phyloP scores from a whole-genome alignment of 2,888 invertebrate species.

The Hydrotaea diabolus region DNA sequence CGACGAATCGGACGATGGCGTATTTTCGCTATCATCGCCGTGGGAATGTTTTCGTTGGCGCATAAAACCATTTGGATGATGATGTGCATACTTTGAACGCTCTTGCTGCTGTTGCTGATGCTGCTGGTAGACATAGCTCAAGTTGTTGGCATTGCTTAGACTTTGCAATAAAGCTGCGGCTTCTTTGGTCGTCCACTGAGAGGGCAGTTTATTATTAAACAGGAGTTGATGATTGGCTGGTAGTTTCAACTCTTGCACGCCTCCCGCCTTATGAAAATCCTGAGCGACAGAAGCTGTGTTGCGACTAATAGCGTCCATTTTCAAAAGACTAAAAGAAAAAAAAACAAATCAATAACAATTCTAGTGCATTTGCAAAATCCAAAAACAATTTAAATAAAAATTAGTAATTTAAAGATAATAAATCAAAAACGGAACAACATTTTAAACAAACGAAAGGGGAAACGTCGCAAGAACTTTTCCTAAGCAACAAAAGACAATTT shows the following conservation, averaged over 20 bases:
- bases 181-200: constrained; percentile 79
- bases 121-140: constrained; percentile 66
- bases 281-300: constrained; percentile 82
- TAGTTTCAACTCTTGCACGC: constrained; percentile 81
- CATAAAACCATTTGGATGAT: constrained; percentile 64
- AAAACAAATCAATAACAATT: constrained; percentile 13
- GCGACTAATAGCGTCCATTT: constrained; percentile 81
- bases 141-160: constrained; percentile 73
- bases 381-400: neutral
- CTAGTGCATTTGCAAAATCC: neutral
- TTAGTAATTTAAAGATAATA: constrained; percentile 6
- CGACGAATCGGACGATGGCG: constrained; percentile 76
- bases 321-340: constrained; percentile 77
- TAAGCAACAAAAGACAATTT: neutral
- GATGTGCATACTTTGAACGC: constrained; percentile 67
- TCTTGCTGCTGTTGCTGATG: constrained; percentile 66
- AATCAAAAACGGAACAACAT: constrained; percentile 21
- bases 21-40: constrained; percentile 77
- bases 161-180: constrained; percentile 78
- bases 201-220: constrained; percentile 80
- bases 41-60: constrained; percentile 75
- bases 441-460: constrained; percentile 7
- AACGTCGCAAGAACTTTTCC: neutral
- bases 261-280: constrained; percentile 86
- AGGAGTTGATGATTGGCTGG: constrained; percentile 80